Conservation (phyloP, 2,797 vertebrate species). For the Ctenopoma multispine region DNA sequence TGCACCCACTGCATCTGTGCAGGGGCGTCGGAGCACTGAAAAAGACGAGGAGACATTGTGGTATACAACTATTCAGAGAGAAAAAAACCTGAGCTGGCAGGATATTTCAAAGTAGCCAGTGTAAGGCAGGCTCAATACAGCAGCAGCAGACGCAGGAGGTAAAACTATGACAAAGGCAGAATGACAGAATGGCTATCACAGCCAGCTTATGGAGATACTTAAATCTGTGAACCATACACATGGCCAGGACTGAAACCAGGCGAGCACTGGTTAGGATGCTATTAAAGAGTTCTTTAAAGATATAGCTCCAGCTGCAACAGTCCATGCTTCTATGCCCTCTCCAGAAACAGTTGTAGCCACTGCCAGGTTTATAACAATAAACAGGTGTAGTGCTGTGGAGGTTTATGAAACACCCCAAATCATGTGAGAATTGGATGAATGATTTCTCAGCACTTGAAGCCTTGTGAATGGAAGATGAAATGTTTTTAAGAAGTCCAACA, state of each 20-base stretch:
- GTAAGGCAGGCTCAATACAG: constrained; percentile 53
- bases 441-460: constrained; percentile 28
- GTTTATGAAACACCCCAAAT: constrained; percentile 29
- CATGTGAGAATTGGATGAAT: constrained; percentile 23
- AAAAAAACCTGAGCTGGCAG: constrained; percentile 45
- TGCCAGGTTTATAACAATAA: constrained; percentile 31
- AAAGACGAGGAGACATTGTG: constrained; percentile 54
- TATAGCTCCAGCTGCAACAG: constrained; percentile 33
- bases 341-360: constrained; percentile 19
- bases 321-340: constrained; percentile 25
- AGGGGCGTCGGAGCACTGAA: constrained; percentile 29
- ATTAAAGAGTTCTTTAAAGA: constrained; percentile 30
- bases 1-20: constrained; percentile 33
- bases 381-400: constrained; percentile 16
- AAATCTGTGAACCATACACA: constrained; percentile 50
- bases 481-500: too few species aligned
- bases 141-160: constrained; percentile 61
- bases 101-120: constrained; percentile 64
- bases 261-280: constrained; percentile 33
- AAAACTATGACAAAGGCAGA: constrained; percentile 64
- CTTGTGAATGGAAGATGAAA: too few species aligned
- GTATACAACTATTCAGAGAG: constrained; percentile 37
- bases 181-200: constrained; percentile 59
- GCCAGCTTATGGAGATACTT: constrained; percentile 61
- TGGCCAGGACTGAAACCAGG: constrained; percentile 32